A percentile compares a stretch with the other conserved stretches of the same genome.
These are phyloP conservation scores for Phenganax subtilis DNA, from an alignment of 92 coral and sea anemone species.

Conservation along the genomic window DNA sequence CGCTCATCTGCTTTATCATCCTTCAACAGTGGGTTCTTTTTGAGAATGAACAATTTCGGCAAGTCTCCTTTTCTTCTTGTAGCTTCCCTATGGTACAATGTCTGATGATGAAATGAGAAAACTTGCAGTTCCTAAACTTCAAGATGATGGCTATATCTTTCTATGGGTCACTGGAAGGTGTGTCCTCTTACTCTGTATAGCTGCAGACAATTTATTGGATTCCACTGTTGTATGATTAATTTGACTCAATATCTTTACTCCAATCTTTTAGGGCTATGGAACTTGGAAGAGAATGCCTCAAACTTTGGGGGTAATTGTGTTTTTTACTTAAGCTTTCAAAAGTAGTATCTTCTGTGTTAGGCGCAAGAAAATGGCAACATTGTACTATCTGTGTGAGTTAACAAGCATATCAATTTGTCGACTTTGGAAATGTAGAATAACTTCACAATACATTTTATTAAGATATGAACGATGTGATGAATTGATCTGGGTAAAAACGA, in stretches of 20 bases:
- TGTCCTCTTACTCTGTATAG: conserved; percentile 13
- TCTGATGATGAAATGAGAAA: conserved; percentile 97
- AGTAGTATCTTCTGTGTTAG: not conserved
- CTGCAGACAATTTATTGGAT: too few relatives aligned
- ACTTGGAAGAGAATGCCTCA: conserved; percentile 91
- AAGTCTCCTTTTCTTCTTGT: not conserved
- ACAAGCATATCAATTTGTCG: too few relatives aligned
- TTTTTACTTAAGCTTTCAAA: not conserved
- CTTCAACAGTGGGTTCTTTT: not conserved
- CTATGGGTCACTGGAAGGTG: conserved; percentile 99
- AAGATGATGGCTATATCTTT: conserved; percentile 91
- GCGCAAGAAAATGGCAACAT: not conserved
- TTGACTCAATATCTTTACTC: not conserved
- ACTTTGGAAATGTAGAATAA: not conserved
- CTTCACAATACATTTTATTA: not conserved
- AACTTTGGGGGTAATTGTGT: conserved; percentile 85
- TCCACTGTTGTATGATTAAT: too few relatives aligned
- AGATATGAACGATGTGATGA: conserved; percentile 90
- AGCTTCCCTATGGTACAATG: conserved; percentile 99
- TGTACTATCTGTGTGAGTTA: not conserved
- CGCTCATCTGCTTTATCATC: too few relatives aligned
- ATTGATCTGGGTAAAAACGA: conserved; percentile 96
- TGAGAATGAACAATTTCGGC: not conserved
- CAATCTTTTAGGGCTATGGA: conserved; percentile 80
- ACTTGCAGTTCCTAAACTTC: conserved; percentile 86